Percentiles rank a stretch among this genome's conserved stretches.
Conservation (phyloP, 2,888 invertebrate genomes). For the Tiliacea aurago region DNA sequence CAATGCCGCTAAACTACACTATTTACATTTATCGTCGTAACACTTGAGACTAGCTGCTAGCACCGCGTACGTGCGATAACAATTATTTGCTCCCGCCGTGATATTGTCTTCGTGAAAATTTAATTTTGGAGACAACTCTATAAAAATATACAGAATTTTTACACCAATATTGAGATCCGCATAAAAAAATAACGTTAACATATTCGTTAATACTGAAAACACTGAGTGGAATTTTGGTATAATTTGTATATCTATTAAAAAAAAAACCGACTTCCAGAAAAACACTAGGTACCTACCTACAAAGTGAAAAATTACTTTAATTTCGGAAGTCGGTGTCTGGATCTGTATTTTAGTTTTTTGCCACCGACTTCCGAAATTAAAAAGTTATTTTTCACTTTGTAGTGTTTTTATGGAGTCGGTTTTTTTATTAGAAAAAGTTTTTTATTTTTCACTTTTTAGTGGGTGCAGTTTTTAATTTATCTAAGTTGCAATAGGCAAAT, state of each 20-base stretch:
- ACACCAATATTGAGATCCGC: background rate
- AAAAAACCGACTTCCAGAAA: too few relatives aligned
- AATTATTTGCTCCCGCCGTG: conserved; percentile 37
- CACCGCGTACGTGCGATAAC: conserved; percentile 44
- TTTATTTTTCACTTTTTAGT: too few relatives aligned
- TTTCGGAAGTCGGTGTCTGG: too few relatives aligned
- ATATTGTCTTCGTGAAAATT: conserved; percentile 37
- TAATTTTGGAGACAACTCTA: conserved; percentile 41
- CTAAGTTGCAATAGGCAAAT: too few relatives aligned
- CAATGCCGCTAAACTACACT: conserved; percentile 45
- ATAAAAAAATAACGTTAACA: conserved; percentile 11
- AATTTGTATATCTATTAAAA: background rate
- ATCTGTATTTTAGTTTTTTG: too few relatives aligned
- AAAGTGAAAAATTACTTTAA: too few relatives aligned
- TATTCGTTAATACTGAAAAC: background rate
- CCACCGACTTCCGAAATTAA: too few relatives aligned
- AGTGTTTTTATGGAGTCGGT: too few relatives aligned
- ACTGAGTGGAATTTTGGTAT: background rate
- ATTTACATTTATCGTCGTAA: conserved; percentile 47
- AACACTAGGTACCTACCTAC: too few relatives aligned
- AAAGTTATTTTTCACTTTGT: too few relatives aligned
- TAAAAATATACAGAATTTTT: background rate
- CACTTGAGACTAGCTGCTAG: conserved; percentile 29
- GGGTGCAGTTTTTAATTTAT: too few relatives aligned
- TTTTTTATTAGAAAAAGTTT: too few relatives aligned